Evolutionary conservation across 2,888 invertebrate genomes (phyloP).

Genomic region (Pterostichus niger): DNA sequence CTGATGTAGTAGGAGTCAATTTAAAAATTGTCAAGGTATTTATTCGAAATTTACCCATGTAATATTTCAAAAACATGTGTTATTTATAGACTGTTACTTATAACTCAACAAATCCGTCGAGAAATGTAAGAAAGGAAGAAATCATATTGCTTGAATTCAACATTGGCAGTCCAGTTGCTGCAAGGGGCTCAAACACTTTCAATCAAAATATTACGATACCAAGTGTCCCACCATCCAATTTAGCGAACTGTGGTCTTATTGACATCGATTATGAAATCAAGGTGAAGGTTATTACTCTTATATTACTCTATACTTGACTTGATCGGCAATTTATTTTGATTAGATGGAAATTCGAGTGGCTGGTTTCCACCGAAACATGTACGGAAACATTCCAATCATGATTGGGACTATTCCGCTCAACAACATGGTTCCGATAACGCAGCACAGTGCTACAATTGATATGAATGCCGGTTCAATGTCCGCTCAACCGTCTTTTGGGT

Average conservation of each 20-base stretch:
- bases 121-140: constrained; percentile 80
- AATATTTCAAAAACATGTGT: too few relatives aligned
- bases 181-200: constrained; percentile 82
- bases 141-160: constrained; percentile 82
- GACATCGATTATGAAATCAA: constrained; percentile 62
- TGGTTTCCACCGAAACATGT: constrained; percentile 84
- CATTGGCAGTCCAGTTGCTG: constrained; percentile 82
- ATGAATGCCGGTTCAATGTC: constrained; percentile 53
- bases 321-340: neutral
- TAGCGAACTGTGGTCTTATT: constrained; percentile 82
- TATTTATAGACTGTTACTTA: constrained; percentile 80
- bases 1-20: constrained; percentile 82
- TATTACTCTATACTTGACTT: too few relatives aligned
- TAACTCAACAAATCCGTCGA: constrained; percentile 82
- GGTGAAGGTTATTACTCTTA: constrained; percentile 1
- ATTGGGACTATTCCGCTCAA: constrained; percentile 88
- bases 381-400: constrained; percentile 83
- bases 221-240: constrained; percentile 87
- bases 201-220: constrained; percentile 84
- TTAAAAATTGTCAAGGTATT: constrained; percentile 83
- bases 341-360: constrained; percentile 83
- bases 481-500: constrained; percentile 69
- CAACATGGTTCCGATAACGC: constrained; percentile 76
- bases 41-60: too few relatives aligned
- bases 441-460: constrained; percentile 71